Evolutionary conservation across 2,797 vertebrate genomes (phyloP), one percentile per base, ranked within the genome.

Genomic region (Oreortyx pictus): DNA sequence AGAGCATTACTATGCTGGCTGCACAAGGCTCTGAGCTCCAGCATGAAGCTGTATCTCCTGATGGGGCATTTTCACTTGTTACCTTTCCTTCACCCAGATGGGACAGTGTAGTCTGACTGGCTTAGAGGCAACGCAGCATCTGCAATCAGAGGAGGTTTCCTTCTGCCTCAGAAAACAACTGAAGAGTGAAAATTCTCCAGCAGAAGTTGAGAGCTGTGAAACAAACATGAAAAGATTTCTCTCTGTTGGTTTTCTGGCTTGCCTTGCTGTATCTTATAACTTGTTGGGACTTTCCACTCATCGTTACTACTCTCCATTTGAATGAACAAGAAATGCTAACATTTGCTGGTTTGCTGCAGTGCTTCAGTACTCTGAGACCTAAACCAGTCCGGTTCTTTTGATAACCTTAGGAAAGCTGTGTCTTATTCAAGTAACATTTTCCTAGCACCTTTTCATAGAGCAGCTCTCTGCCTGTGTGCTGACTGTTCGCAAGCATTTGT

Each of bases 171-270:
- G 82, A 92, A 95, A 95, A 95, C 78, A 90, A 91, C 95, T 95
- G 93, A 92, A 87, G 81, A 76, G 44, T 49, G 67, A 94, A 94
- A 88, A 85, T 66, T 90, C 72, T 95, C 81, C 77, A 92, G 60
- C 57, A 95, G 83, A 89, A 92, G 91, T n/a, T 80, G 81, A 86
- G 90, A 90, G 73, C 78, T 85, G 77, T 86, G 90, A 92, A 95
- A 93, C 89, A 93, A 92, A 95, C 49, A 83, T 23, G 79, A 82
- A 84, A 87, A 64, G 91, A 72, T 89, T 81, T 92, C 57, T 90
- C 88, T 82, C 82, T 37, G 62, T 50, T 89, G 86, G 84, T 89
- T 92, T 91, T 72, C 86, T 92, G 94, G 81, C 82, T 89, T 89
- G 79, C 52, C 39, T 89, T 73, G 59, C 5, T 20, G 0, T 49